Conservation (phyloP, 2,797 vertebrate genomes). For the Sardinella longiceps region DNA sequence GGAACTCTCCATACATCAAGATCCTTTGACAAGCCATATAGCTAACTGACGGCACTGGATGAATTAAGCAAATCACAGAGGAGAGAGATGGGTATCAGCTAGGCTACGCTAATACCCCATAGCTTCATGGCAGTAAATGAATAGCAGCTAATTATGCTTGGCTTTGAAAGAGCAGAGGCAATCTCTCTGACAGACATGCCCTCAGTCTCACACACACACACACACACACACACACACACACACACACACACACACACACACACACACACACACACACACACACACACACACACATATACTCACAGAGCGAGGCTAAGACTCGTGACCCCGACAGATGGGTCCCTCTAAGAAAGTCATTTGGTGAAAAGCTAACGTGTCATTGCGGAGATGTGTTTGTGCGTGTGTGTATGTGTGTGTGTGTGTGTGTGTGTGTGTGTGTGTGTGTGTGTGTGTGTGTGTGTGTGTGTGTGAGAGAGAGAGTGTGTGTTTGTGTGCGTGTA, state of each 20-base stretch:
- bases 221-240: no score
- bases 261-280: no score
- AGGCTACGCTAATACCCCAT: not conserved
- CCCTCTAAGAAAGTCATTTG: not conserved
- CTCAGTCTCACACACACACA: not conserved
- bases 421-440: not conserved
- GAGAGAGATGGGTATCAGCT: not conserved
- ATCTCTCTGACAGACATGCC: not conserved
- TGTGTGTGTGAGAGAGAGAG: not conserved
- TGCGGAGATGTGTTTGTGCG: not conserved
- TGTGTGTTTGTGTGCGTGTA: not conserved
- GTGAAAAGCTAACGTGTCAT: not conserved
- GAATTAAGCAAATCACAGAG: not conserved
- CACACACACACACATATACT: no score
- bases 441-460: not conserved
- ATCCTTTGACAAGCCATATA: not conserved
- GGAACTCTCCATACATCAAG: not conserved
- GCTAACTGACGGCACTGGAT: not conserved
- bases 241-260: no score
- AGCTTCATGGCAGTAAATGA: not conserved
- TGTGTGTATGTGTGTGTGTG: not conserved
- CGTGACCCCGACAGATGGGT: not conserved
- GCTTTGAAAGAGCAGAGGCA: not conserved
- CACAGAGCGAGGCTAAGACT: not conserved
- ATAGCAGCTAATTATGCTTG: constrained; percentile 1